Evolutionary conservation across 1,140 invertebrate species (phyloP), one percentile per base, ranked within the genome.

Genomic region (Heliconius nattereri): DNA sequence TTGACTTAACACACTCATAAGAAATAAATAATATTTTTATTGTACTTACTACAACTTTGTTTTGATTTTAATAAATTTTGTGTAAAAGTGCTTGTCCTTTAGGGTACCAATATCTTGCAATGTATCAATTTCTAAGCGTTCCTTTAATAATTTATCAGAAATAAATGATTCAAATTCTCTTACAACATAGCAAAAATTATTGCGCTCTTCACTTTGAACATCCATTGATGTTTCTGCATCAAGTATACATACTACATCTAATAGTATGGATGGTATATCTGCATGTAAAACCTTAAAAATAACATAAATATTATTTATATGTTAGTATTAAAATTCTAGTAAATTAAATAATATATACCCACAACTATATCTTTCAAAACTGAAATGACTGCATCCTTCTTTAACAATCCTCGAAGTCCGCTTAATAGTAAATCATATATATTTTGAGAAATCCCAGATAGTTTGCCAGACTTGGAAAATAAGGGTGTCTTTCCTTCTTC

Each of bases 11-110:
- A 20, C 11, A 57, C 20, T 57, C 54, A 75, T n/a, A 73, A 71
- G 85, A 79, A 11, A 75, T 79, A 32, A 74, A 52, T 29, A 73
- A 78, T 20, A 52, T 37, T 81, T 49, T 78, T 32, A 26, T 66
- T 66, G 70, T 87, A 98, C 98, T 97, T 96, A 99, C 98, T 99
- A 99, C 85, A 99, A 94, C 95, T 99, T 98, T 72, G 99, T 99
- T 95, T 99, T 99, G 23, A 99, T 97, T 96, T 99, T 99, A 85
- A 99, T 99, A 94, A 99, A 99, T 95, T 99, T 99, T 76, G 98
- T 98, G 90, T 98, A 97, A 94, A 99, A 99, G 86, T 97, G 97
- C 90, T 97, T 97, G 89, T 98, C 98, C 85, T 97, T 98, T n/a
- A 99, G 95, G 71, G 98, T 97, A n/a, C 98, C 98, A 73, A 98